Conservation (phyloP, 2,888 invertebrate genomes). For the Galeopsomyia nigrocyanea region DNA sequence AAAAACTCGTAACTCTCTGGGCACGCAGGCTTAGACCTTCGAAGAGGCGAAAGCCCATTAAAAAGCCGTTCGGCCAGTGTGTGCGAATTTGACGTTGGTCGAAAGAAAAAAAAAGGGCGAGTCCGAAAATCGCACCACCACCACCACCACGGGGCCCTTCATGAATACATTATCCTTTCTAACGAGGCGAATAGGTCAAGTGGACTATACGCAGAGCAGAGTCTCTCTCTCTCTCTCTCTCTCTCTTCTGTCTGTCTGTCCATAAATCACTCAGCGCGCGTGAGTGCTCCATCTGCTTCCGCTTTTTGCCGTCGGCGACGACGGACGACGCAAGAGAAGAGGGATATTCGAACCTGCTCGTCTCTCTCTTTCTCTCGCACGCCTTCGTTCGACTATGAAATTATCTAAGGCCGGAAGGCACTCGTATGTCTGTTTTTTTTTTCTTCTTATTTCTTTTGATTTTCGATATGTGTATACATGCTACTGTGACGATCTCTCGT, state of each 20-base stretch:
- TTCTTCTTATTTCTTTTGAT: neutral
- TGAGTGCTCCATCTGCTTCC: constrained; percentile 58
- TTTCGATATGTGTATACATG: neutral
- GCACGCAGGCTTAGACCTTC: neutral
- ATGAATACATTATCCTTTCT: constrained; percentile 65
- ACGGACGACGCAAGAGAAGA: constrained; percentile 18
- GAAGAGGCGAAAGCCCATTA: constrained; percentile 43
- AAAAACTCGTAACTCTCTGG: too few species aligned
- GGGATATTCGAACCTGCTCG: constrained; percentile 27
- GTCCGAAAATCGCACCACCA: constrained; percentile 17
- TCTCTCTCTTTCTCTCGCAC: constrained; percentile 31
- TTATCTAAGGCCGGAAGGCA: constrained; percentile 45
- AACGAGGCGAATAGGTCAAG: constrained; percentile 66
- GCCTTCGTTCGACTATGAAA: constrained; percentile 54
- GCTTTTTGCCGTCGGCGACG: constrained; percentile 54
- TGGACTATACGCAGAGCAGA: constrained; percentile 54
- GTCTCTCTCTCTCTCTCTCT: constrained; percentile 47
- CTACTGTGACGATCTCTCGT: neutral
- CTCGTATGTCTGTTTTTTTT: neutral
- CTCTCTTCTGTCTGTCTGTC: constrained; percentile 49
- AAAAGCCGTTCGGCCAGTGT: constrained; percentile 32
- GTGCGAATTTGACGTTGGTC: constrained; percentile 39
- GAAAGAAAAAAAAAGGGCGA: constrained; percentile 4
- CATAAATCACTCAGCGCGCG: constrained; percentile 61
- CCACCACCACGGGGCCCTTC: constrained; percentile 52